Percentiles rank a stretch among this genome's conserved stretches.
Conservation (phyloP, 2,113 vertebrate genomes). For the Gorsachius goisagi region DNA sequence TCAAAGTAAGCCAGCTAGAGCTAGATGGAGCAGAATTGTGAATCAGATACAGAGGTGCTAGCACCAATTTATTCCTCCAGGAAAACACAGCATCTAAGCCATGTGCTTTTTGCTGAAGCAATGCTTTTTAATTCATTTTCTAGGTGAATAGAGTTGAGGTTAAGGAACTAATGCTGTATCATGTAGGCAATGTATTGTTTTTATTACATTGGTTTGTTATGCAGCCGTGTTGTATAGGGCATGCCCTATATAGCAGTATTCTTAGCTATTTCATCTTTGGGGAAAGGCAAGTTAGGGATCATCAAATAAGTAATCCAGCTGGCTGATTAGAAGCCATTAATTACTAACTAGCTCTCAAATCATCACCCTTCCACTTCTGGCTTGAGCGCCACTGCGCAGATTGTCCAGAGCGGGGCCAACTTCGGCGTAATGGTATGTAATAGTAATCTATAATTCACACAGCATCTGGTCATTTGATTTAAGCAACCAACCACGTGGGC, state of each 20-base stretch:
- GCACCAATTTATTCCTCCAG: not conserved
- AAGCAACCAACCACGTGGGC: not conserved
- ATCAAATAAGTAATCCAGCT: not conserved
- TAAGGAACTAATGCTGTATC: not conserved
- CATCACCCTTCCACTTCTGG: not conserved
- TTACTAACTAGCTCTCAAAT: not conserved
- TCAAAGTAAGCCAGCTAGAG: not conserved
- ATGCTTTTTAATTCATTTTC: not conserved
- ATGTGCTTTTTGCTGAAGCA: not conserved
- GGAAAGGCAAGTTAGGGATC: not conserved
- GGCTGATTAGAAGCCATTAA: not conserved
- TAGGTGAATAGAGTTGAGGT: not conserved
- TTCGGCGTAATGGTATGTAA: not conserved
- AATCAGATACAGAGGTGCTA: not conserved
- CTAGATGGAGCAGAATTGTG: not conserved
- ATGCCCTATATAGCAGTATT: not conserved
- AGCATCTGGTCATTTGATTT: not conserved
- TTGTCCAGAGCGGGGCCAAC: not conserved
- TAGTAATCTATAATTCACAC: not conserved
- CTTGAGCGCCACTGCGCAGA: not conserved
- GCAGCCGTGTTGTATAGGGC: not conserved
- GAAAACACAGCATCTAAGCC: not conserved
- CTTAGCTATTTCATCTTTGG: not conserved
- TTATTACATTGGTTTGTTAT: not conserved
- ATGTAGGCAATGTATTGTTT: rapidly evolving